Evolutionary conservation across 2,113 vertebrate genomes (phyloP).

Genomic region (Paraplagusia blochii): DNA sequence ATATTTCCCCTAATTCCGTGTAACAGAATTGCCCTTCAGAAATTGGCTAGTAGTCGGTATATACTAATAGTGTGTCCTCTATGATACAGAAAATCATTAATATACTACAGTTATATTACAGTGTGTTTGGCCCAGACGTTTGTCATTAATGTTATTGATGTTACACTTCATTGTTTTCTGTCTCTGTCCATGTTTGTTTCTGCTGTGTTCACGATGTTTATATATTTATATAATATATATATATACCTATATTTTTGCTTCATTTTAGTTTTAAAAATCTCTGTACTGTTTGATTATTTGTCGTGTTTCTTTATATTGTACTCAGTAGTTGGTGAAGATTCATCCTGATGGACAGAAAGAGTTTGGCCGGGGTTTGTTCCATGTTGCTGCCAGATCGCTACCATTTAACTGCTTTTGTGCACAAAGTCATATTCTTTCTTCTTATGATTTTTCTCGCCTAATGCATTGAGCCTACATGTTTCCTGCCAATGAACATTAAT

Average conservation of each 20-base stretch:
- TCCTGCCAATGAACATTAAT: too few relatives aligned
- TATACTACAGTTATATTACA: constrained; percentile 52
- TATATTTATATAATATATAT: constrained; percentile 2
- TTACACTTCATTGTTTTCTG: constrained; percentile 36
- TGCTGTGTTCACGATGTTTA: constrained; percentile 47
- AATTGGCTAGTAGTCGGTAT: constrained; percentile 52
- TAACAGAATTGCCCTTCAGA: constrained; percentile 29
- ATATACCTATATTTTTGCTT: constrained; percentile 6
- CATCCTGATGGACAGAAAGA: constrained; percentile 46
- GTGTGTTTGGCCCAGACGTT: constrained; percentile 51
- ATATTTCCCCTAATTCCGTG: not conserved
- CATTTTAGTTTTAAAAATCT: constrained; percentile 42
- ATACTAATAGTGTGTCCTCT: constrained; percentile 55
- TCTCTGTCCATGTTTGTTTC: constrained; percentile 47
- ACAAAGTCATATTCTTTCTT: too few relatives aligned
- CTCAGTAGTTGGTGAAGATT: constrained; percentile 39
- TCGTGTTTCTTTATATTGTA: constrained; percentile 46
- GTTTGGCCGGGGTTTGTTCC: constrained; percentile 34
- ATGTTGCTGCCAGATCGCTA: constrained; percentile 1
- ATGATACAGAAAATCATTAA: constrained; percentile 56
- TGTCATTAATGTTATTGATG: constrained; percentile 25
- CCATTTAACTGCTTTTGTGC: not conserved
- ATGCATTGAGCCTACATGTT: too few relatives aligned
- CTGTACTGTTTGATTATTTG: constrained; percentile 36
- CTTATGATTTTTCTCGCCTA: too few relatives aligned